Base-by-base conservation (phyloP, 2,888 invertebrate species). In the Drosophila prolongata region DNA sequence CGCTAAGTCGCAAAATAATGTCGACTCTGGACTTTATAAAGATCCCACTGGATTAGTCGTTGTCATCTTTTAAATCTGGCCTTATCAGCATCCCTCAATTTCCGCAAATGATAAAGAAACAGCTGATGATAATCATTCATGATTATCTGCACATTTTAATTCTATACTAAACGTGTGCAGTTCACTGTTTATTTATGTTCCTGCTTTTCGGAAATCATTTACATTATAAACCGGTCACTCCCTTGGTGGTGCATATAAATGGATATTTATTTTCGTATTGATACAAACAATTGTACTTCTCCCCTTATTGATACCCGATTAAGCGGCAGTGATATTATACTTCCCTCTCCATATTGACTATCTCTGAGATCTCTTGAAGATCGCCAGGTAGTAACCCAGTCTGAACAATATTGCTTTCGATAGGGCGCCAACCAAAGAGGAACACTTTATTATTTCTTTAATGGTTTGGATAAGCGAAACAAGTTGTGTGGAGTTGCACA, bases 391-490 rank as follows among this genome's bases (percentile, higher is more conserved):
- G 8, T 1, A 30, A 30, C 6, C 30, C 46, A 9, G n/a, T 9
- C 27, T 46, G 27, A 5, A 9, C 1, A 27, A 27, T 4, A 27
- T 46, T 14, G n/a, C 2, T 6, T 47, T 30, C 30, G 27, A 34
- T 54, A n/a, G 54, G 55, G 30, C 30, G n/a, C 55, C 38, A 30
- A 11, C 16, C 38, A 35, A n/a, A 34, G 2, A 34, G 35, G 37
- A 38, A n/a, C 30, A 40, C 19, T 52, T 42, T 30, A 37, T 27
- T 10, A 16, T 16, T 16, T 16, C 16, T 16, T 16, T 24, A 24
- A 11, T 14, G 42, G 42, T 42, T 40, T 40, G 11, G 56, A 55
- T 42, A 19, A 56, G 57, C 30, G 40, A 56, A 52, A 53, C 57
- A 38, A 30, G 37, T n/a, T 38, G 27, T 27, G 37, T 52, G 38